Evolutionary conservation across 2,888 invertebrate species (phyloP).

Genomic region (Cancer borealis): DNA sequence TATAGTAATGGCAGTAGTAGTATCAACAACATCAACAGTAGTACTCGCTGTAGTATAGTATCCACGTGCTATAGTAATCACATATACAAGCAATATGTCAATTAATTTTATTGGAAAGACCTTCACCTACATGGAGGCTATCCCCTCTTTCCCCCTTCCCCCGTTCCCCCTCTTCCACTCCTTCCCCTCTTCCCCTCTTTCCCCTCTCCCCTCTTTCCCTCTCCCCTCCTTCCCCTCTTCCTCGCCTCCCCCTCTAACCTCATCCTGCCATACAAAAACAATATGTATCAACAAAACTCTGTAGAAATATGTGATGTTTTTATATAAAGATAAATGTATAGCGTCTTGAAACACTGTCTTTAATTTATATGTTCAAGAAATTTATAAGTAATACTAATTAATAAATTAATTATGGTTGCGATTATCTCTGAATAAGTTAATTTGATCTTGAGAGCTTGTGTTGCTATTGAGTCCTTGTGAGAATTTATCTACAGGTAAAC

Average conservation of each 20-base stretch:
- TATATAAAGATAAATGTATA: no score
- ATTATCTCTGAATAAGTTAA: no score
- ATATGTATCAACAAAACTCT: not conserved
- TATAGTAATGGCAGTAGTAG: no score
- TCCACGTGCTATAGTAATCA: not conserved
- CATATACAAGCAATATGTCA: conserved; percentile 20
- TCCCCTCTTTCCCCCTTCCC: not conserved
- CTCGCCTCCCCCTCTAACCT: no score
- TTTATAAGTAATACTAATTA: no score
- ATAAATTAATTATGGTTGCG: no score
- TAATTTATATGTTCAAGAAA: no score
- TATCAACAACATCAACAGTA: not conserved
- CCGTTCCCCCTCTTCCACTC: not conserved
- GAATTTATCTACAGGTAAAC: not conserved
- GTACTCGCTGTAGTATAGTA: not conserved
- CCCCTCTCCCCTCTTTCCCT: not conserved
- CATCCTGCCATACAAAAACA: not conserved
- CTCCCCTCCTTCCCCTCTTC: not conserved
- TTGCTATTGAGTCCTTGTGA: not conserved
- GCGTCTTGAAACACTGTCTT: no score
- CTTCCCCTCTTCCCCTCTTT: no score
- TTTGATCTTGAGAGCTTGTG: no score
- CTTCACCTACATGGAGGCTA: not conserved
- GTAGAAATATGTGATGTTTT: no score
- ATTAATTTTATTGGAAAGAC: conserved; percentile 12